Evolutionary conservation across 2,113 vertebrate species (phyloP).

Genomic region (Anolis carolinensis): DNA sequence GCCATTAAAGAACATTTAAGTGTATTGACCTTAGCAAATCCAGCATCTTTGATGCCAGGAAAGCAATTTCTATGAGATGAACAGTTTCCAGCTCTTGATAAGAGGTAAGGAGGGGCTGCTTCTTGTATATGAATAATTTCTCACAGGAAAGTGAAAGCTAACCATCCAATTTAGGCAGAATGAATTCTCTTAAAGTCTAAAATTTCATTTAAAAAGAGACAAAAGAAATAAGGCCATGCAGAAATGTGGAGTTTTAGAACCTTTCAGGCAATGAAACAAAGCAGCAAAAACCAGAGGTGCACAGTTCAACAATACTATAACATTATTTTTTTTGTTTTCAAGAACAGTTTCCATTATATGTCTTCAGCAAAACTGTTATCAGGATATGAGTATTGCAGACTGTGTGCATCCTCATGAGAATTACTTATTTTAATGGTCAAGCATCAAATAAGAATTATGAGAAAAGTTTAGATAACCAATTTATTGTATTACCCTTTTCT

Average conservation of each 20-base stretch:
- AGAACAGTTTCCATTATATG: not conserved
- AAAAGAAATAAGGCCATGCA: not conserved
- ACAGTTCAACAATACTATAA: not conserved
- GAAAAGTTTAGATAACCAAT: not conserved
- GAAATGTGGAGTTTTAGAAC: slow-evolving; percentile 1
- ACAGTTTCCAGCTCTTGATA: slow-evolving; percentile 18
- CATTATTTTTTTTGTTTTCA: not conserved
- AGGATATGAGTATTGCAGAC: not conserved
- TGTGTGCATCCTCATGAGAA: not conserved
- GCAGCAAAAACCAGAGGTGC: fast-evolving
- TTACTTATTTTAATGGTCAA: not conserved
- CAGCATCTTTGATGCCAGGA: slow-evolving; percentile 33
- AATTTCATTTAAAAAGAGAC: not conserved
- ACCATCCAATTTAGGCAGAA: not conserved
- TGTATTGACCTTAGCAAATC: slow-evolving; percentile 24
- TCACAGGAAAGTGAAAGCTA: slow-evolving; percentile 23
- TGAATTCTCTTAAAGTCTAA: slow-evolving; percentile 24
- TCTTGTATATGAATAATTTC: slow-evolving; percentile 9
- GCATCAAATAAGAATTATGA: not conserved
- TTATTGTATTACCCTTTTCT: not conserved
- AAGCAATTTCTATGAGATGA: slow-evolving; percentile 35
- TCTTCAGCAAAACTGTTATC: not conserved
- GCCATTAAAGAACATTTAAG: slow-evolving; percentile 41
- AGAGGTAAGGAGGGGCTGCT: slow-evolving; percentile 18
- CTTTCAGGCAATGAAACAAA: not conserved